Evolutionary conservation across 2,113 vertebrate species (phyloP).

Genomic region (Lophotis ruficrista): DNA sequence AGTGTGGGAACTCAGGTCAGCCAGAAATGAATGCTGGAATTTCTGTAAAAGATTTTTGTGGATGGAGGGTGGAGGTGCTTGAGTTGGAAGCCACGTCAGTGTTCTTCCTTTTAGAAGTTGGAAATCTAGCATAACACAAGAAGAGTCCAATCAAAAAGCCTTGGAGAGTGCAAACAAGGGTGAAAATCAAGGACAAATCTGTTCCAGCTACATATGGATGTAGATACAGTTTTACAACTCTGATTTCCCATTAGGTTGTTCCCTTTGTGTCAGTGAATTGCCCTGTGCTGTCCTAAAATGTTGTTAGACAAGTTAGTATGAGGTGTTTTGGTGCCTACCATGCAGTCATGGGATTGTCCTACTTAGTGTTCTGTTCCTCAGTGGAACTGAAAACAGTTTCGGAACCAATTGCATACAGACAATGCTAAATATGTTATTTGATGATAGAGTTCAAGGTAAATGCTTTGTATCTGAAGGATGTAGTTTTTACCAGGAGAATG

Average conservation of each 20-base stretch:
- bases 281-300: neutral
- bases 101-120: neutral
- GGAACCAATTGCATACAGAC: neutral
- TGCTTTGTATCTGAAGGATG: neutral
- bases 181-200: neutral
- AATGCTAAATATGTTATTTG: neutral
- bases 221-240: neutral
- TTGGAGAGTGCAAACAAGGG: neutral
- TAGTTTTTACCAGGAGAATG: neutral
- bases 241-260: neutral
- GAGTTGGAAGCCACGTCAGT: neutral
- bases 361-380: neutral
- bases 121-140: neutral
- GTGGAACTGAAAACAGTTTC: neutral
- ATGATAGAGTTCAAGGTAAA: neutral
- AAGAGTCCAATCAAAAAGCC: neutral
- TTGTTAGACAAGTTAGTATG: neutral
- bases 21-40: neutral
- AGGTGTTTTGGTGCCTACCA: neutral
- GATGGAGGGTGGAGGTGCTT: neutral
- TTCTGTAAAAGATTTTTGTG: neutral
- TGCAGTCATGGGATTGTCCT: accelerated
- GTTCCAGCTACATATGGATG: neutral
- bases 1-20: neutral
- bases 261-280: neutral